phyloP scores from a whole-genome alignment of 2,113 vertebrate species.

The Rhinolophus ferrumequinum region DNA sequence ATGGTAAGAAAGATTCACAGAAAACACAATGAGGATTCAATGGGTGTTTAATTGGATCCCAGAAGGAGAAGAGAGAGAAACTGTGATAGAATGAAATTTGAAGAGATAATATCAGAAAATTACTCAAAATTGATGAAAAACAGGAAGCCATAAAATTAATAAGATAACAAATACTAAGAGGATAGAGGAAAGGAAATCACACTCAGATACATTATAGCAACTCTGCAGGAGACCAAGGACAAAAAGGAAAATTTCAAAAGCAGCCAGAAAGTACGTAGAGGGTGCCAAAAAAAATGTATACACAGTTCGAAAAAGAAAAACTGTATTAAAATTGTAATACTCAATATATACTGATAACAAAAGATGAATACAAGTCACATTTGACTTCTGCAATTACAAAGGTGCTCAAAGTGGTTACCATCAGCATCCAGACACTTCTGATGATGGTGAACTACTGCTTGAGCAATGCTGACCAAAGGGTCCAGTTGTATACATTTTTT shows the following conservation, averaged over 20 bases:
- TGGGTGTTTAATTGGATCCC: not conserved
- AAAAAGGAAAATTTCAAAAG: not conserved
- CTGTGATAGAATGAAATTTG: not conserved
- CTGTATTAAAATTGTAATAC: no score
- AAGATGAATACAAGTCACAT: no score
- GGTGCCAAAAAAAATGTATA: no score
- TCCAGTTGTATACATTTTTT: no score
- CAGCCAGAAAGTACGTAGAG: not conserved
- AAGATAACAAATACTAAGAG: not conserved
- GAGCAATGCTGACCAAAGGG: no score
- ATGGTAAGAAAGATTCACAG: not conserved
- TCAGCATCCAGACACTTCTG: no score
- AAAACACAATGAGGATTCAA: not conserved
- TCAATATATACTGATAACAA: no score
- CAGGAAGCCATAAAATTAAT: not conserved
- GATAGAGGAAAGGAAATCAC: not conserved
- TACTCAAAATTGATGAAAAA: not conserved
- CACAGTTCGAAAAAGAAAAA: no score
- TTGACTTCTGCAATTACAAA: no score
- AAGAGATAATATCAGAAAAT: not conserved
- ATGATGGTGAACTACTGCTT: no score
- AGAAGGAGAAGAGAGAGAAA: not conserved
- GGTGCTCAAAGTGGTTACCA: no score
- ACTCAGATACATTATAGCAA: not conserved
- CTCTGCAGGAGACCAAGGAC: not conserved